Percentiles rank a stretch among this genome's conserved stretches.
Evolutionary conservation across 2,888 invertebrate species (phyloP).

Genomic region (Chironomus tentans): DNA sequence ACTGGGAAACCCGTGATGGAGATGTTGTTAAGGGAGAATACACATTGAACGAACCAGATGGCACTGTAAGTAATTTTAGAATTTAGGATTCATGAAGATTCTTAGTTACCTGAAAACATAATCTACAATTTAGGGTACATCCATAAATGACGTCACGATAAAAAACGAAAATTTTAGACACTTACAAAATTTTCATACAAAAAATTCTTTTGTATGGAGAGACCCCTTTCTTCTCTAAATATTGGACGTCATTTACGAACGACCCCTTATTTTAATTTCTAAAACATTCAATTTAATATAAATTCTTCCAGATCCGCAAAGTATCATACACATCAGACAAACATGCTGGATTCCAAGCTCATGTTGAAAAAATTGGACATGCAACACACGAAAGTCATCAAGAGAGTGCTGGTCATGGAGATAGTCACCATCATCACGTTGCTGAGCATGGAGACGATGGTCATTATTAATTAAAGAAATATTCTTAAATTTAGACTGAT

Average conservation of each 20-base stretch:
- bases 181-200: too few relatives aligned
- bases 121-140: too few relatives aligned
- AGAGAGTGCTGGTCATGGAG: neutral
- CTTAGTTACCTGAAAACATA: too few relatives aligned
- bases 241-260: too few relatives aligned
- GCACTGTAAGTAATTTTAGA: constrained; percentile 36
- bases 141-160: too few relatives aligned
- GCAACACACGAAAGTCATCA: constrained; percentile 30
- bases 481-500: neutral
- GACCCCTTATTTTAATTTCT: too few relatives aligned
- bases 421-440: neutral
- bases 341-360: constrained; percentile 45
- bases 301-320: constrained; percentile 32
- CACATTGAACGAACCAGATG: constrained; percentile 44
- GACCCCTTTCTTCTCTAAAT: too few relatives aligned
- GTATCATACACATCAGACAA: constrained; percentile 45
- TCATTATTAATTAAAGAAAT: neutral
- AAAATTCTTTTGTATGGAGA: too few relatives aligned
- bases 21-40: constrained; percentile 19
- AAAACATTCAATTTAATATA: too few relatives aligned
- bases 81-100: too few relatives aligned
- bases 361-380: constrained; percentile 44
- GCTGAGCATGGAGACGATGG: neutral
- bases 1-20: constrained; percentile 19
- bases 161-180: too few relatives aligned